Percentiles rank a stretch among this genome's conserved stretches.
Evolutionary conservation across 2,113 vertebrate genomes (phyloP).

Genomic region (Piaya cayana): DNA sequence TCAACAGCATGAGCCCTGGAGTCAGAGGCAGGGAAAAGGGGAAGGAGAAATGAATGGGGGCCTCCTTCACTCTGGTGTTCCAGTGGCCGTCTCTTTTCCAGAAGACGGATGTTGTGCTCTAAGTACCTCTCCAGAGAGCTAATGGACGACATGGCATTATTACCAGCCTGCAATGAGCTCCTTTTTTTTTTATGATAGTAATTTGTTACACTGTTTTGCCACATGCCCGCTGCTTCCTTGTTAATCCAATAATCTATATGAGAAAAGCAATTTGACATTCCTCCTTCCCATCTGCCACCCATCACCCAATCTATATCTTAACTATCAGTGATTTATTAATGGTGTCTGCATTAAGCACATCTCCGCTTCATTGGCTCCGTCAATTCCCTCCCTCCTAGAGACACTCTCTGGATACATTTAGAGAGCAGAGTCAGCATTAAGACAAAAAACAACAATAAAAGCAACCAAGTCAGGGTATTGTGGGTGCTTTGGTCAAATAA

Average conservation of each 20-base stretch:
- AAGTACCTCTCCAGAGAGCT: conserved; percentile 72
- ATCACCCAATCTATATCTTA: conserved; percentile 85
- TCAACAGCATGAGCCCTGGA: not conserved
- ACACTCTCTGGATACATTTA: conserved; percentile 49
- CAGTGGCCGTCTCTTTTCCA: conserved; percentile 67
- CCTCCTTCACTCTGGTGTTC: conserved; percentile 43
- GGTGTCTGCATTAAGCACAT: conserved; percentile 75
- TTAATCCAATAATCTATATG: conserved; percentile 87
- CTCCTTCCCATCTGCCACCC: conserved; percentile 81
- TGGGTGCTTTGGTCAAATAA: conserved; percentile 37
- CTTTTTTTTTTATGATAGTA: conserved; percentile 78
- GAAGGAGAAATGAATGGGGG: not conserved
- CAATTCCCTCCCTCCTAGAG: conserved; percentile 45
- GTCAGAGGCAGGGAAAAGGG: not conserved
- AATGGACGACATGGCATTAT: conserved; percentile 73
- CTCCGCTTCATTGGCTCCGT: conserved; percentile 54
- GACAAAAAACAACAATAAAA: conserved; percentile 46
- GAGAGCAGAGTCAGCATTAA: conserved; percentile 41
- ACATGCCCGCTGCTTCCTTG: conserved; percentile 80
- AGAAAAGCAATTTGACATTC: conserved; percentile 84
- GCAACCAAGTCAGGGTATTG: not conserved
- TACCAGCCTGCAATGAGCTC: conserved; percentile 74
- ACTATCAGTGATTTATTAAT: conserved; percentile 83
- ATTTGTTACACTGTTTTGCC: conserved; percentile 81
- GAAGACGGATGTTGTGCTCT: conserved; percentile 65